Evolutionary conservation across 2,113 vertebrate genomes (phyloP).

Genomic region (Toxostoma redivivum): DNA sequence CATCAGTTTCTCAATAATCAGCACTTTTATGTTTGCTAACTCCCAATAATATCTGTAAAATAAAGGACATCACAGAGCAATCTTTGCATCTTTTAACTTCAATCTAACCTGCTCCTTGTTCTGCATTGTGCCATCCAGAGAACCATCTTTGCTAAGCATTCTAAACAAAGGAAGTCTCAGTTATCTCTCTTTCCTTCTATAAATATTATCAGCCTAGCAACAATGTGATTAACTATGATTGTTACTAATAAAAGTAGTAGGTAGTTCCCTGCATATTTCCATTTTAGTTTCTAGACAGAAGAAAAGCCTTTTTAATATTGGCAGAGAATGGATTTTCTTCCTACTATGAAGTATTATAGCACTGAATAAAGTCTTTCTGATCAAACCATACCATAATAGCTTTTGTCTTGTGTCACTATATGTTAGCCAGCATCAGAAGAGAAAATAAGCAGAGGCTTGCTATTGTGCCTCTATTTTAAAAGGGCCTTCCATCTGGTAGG

Average conservation of each 20-base stretch:
- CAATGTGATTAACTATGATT: conserved; percentile 35
- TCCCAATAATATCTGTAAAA: conserved; percentile 42
- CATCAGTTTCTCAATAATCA: conserved; percentile 46
- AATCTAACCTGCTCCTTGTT: background rate
- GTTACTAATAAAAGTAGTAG: conserved; percentile 48
- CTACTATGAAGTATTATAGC: conserved; percentile 40
- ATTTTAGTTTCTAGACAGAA: conserved; percentile 27
- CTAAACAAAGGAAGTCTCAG: conserved; percentile 26
- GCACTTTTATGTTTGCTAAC: conserved; percentile 52
- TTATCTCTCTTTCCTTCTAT: conserved; percentile 22
- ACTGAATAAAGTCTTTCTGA: conserved; percentile 64
- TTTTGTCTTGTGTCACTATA: conserved; percentile 73
- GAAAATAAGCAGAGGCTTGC: conserved; percentile 80
- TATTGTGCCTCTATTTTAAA: conserved; percentile 89
- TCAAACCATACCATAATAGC: conserved; percentile 71
- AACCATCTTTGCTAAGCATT: background rate
- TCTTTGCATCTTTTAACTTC: conserved; percentile 7
- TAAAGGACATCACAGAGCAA: conserved; percentile 7
- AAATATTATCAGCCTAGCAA: conserved; percentile 52
- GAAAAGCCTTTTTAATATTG: conserved; percentile 11
- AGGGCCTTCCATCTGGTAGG: conserved; percentile 94
- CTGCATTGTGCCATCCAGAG: background rate
- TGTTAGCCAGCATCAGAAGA: conserved; percentile 72
- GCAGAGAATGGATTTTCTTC: conserved; percentile 48
- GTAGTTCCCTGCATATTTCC: conserved; percentile 45